Evolutionary conservation across 2,888 invertebrate genomes (phyloP).

Genomic region (Pterostichus niger): DNA sequence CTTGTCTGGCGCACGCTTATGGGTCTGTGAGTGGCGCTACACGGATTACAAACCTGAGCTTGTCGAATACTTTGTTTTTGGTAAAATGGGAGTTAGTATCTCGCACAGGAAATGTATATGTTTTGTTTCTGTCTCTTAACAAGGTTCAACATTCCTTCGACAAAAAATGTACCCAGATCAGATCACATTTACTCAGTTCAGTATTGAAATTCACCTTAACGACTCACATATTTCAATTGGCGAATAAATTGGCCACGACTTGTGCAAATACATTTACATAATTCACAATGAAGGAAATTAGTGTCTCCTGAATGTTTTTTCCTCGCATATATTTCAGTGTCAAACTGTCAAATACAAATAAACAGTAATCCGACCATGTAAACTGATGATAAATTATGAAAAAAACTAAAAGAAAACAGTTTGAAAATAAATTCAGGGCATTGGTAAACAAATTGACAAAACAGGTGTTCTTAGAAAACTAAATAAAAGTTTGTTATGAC

Average conservation of each 20-base stretch:
- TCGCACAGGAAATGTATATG: slow-evolving; percentile 60
- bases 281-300: slow-evolving; percentile 25
- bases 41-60: slow-evolving; percentile 57
- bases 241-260: slow-evolving; percentile 13
- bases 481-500: slow-evolving; percentile 63
- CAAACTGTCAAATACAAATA: slow-evolving; percentile 17
- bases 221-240: slow-evolving; percentile 14
- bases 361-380: slow-evolving; percentile 24
- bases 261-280: slow-evolving; percentile 6
- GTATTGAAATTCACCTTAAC: slow-evolving; percentile 1
- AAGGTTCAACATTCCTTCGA: slow-evolving; percentile 49
- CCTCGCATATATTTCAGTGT: slow-evolving; percentile 22
- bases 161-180: slow-evolving; percentile 41
- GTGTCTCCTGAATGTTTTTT: slow-evolving; percentile 33
- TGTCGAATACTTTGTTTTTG: slow-evolving; percentile 62
- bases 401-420: slow-evolving; percentile 33
- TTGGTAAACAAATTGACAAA: slow-evolving; percentile 64
- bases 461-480: slow-evolving; percentile 56
- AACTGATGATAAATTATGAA: slow-evolving; percentile 16
- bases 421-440: slow-evolving; percentile 58
- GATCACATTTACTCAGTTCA: slow-evolving; percentile 22
- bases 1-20: slow-evolving; percentile 59
- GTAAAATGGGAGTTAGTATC: slow-evolving; percentile 58
- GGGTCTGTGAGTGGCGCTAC: slow-evolving; percentile 56
- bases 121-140: slow-evolving; percentile 52